Base-by-base conservation (phyloP, 2,113 vertebrate species). In the Orientallactaga bullata region DNA sequence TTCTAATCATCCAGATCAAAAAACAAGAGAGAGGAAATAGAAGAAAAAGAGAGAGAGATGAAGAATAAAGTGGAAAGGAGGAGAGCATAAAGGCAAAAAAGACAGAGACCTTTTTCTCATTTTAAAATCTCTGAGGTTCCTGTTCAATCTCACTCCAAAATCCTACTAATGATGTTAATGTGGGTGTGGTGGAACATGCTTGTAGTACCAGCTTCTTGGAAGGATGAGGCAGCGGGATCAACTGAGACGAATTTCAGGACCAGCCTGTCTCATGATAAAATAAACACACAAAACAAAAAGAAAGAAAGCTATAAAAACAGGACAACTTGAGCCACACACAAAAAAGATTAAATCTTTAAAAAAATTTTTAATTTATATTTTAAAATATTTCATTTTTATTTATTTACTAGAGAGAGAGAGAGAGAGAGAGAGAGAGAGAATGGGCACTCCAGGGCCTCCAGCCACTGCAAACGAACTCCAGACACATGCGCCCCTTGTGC, bases 81-180 rank as follows among this genome's bases (percentile, higher is more conserved):
- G 91, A 84, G 63, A 23, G 8, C n/a, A 24, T n/a, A n/a, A n/a
- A n/a, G n/a, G 39, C 65, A 23, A 47, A 82, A 91, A 83, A 4
- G 60, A 71, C 21, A 58, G 28, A 72, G 42, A 68, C 63, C 72
- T 26, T 81, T 78, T 72, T n/a, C 32, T 88, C 42, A 35, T 47
- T 92, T 79, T 63, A 58, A 85, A 89, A 92, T 68, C 81, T 92
- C 76, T 66, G 21, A 13, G 39, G 71, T 61, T 84, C 72, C 73
- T 73, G 65, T 4, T 65, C 69, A 86, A 71, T 15, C 55, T 78
- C 42, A 89, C 26, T 82, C 77, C 77, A 58, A 47, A 83, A 73
- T 42, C 37, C 55, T 18, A 74, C 10, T 16, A 15, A 23, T n/a
- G n/a, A n/a, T n/a, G n/a, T n/a, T n/a, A n/a, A n/a, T n/a, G n/a